Conservation (phyloP, 2,888 invertebrate species). For the Eristalis tenax region DNA sequence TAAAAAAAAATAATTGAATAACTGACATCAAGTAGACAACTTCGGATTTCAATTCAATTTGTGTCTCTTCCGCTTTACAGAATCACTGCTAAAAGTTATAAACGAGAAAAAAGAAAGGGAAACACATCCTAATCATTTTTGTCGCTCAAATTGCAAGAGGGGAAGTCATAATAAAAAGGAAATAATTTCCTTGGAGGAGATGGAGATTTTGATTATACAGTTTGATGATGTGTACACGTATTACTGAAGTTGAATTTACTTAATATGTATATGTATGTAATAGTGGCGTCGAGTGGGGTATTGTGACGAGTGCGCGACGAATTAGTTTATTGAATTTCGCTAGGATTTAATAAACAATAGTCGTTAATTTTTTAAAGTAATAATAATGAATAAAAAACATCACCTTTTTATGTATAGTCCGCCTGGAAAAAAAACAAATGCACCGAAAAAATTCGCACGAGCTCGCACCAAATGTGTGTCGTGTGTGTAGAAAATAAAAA, state of each 20-base stretch:
- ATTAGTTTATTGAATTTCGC: too few relatives aligned
- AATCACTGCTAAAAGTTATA: constrained; percentile 16
- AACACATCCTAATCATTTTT: constrained; percentile 39
- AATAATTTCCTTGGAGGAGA: constrained; percentile 28
- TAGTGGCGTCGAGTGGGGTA: too few relatives aligned
- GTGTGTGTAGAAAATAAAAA: too few relatives aligned
- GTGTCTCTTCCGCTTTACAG: constrained; percentile 21
- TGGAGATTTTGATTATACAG: constrained; percentile 17
- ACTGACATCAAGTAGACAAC: constrained; percentile 33
- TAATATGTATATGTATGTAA: not conserved
- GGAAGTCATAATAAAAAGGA: constrained; percentile 41
- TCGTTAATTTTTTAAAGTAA: too few relatives aligned
- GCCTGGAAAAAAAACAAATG: too few relatives aligned
- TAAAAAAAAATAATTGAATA: constrained; percentile 40
- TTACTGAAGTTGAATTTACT: too few relatives aligned
- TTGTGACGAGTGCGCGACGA: too few relatives aligned
- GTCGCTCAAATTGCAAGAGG: constrained; percentile 3
- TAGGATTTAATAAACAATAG: too few relatives aligned
- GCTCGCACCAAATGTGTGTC: too few relatives aligned
- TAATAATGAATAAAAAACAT: too few relatives aligned
- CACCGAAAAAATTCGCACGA: too few relatives aligned
- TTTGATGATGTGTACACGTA: not conserved
- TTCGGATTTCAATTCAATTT: constrained; percentile 40
- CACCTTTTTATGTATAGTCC: too few relatives aligned
- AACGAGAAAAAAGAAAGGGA: constrained; percentile 7